Base-by-base conservation (phyloP, 1,140 invertebrate genomes). In the Bombus ignitus region DNA sequence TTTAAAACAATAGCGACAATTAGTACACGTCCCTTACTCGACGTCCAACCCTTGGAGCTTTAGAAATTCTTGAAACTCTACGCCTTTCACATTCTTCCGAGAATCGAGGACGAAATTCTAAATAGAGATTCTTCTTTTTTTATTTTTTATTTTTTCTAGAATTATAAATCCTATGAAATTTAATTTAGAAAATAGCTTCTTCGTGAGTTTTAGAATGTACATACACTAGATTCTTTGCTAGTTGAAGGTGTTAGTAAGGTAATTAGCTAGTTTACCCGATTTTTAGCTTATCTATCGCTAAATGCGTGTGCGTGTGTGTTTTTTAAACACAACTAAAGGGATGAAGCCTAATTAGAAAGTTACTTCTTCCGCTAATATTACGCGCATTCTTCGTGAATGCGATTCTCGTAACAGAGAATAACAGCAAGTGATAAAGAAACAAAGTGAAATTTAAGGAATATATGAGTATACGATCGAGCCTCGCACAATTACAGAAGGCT, bases 1-100 rank as follows among this genome's bases (percentile, higher is more conserved):
- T 57, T 57, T 81, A 72, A 71, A 81, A 81, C 79, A 81, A 79
- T 66, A 79, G 62, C 77, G 62, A 76, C 53, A 65, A 66, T 79
- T 66, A 79, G 15, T 66, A 78, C 57, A 25, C n/a, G 59, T 62
- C 59, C 18, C n/a, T 42, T 25, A 35, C 25, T 35, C 37, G 59
- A n/a, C 59, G 62, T 79, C 62, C 77, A 35, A 44, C 10, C 44
- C 62, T 79, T 18, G 39, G 22, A 47, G 62, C 62, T 35, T 8
- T 25, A 3, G 10, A 25, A 13, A 47, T 32, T 18, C 53, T 15
- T 12, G 0, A 15, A 76, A 76, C 15, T 78, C 3, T 53, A 22
- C 47, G 47, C 0, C 47, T 53, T n/a, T 35, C 39, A 2, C 22
- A 1, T 71, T 28, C 22, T 39, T 71, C 6, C 28, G 0, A 8